These are phyloP conservation scores for Ichneumon xanthorius DNA, from an alignment of 2,888 invertebrate species.

Conservation along the genomic window DNA sequence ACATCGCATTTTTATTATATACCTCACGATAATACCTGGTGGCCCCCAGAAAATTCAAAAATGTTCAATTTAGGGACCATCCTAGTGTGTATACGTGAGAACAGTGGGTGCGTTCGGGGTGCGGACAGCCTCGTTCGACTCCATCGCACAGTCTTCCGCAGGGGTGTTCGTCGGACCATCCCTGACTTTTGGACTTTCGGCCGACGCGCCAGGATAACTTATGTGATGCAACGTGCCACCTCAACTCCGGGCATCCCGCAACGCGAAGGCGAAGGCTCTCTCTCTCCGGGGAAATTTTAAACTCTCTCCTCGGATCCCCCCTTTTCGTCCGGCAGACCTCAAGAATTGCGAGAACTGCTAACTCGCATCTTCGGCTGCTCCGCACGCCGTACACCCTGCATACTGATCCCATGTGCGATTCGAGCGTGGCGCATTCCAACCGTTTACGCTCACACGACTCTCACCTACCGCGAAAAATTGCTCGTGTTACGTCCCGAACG, in stretches of 20 bases:
- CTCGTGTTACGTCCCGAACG: background rate
- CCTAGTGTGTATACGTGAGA: background rate
- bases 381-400: conserved; percentile 31
- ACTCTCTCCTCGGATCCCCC: conserved; percentile 44
- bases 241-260: conserved; percentile 24
- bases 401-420: conserved; percentile 56
- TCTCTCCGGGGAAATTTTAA: conserved; percentile 74
- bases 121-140: conserved; percentile 13
- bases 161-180: conserved; percentile 19
- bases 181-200: conserved; percentile 40
- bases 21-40: too few species aligned
- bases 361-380: conserved; percentile 45
- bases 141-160: conserved; percentile 10
- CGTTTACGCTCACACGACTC: conserved; percentile 50
- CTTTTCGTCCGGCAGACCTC: conserved; percentile 14
- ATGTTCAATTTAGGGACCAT: background rate
- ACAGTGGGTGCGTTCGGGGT: background rate
- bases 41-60: too few species aligned
- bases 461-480: conserved; percentile 29
- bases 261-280: conserved; percentile 31
- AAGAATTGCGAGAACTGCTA: conserved; percentile 27
- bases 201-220: conserved; percentile 1
- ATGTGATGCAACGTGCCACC: background rate
- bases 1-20: too few species aligned
- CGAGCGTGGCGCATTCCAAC: conserved; percentile 33